phyloP scores from a whole-genome alignment of 2,113 vertebrate species.

The Brachypteracias leptosomus region DNA sequence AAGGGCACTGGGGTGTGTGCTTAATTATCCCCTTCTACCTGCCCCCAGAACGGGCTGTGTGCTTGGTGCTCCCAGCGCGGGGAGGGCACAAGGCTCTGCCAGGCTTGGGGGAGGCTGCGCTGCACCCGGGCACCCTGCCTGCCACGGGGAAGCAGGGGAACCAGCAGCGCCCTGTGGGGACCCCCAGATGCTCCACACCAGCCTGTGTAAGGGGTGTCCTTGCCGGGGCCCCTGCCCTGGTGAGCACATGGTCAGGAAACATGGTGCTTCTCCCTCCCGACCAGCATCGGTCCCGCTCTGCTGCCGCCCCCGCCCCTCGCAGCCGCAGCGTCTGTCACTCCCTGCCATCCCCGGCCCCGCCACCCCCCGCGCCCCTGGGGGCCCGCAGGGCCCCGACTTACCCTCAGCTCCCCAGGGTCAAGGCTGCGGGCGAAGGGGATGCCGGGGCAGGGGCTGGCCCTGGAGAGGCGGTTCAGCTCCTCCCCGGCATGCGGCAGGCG shows the following conservation, averaged over 20 bases:
- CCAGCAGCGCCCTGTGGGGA: background rate
- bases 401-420: slow-evolving; percentile 8
- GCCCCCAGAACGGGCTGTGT: too few relatives aligned
- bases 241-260: background rate
- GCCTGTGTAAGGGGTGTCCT: background rate
- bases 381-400: background rate
- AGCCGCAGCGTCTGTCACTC: too few relatives aligned
- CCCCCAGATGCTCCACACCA: background rate
- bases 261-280: background rate
- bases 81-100: background rate
- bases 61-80: fast-evolving
- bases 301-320: background rate
- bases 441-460: background rate
- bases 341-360: too few relatives aligned
- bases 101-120: background rate
- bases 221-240: background rate
- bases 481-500: background rate
- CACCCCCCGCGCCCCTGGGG: background rate
- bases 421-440: slow-evolving; percentile 9
- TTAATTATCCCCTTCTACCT: background rate
- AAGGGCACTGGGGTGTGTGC: fast-evolving
- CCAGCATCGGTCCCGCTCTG: background rate
- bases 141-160: background rate
- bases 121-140: background rate
- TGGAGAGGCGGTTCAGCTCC: background rate